Percentiles rank a stretch among this genome's conserved stretches.
Conservation (phyloP, 1,140 invertebrate genomes). For the Asobara japonica region DNA sequence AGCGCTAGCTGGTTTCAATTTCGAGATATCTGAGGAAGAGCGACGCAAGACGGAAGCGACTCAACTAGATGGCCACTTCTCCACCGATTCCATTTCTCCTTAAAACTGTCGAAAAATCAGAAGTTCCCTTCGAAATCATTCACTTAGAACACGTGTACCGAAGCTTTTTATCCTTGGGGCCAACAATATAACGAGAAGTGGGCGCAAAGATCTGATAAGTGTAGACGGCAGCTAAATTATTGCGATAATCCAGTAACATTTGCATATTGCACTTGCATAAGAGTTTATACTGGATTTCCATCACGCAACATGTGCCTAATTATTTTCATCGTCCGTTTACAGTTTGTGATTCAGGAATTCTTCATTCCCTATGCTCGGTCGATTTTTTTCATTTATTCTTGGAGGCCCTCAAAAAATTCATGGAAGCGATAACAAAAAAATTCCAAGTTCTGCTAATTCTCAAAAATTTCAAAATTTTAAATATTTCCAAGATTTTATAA, state of each 20-base stretch:
- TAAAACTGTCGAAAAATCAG: too few relatives aligned
- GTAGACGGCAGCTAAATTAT: slow-evolving; percentile 31
- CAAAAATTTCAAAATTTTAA: too few relatives aligned
- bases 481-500: too few relatives aligned
- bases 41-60: too few relatives aligned
- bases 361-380: not conserved
- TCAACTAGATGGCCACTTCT: too few relatives aligned
- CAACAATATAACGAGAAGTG: not conserved
- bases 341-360: not conserved
- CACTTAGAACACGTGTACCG: not conserved
- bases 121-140: too few relatives aligned
- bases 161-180: not conserved
- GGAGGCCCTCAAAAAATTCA: too few relatives aligned
- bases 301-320: slow-evolving; percentile 56
- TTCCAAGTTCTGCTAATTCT: too few relatives aligned
- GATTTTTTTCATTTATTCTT: not conserved
- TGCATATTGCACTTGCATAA: slow-evolving; percentile 36
- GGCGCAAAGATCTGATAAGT: slow-evolving; percentile 24
- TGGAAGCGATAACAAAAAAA: too few relatives aligned
- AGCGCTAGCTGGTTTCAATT: too few relatives aligned
- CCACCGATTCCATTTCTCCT: too few relatives aligned
- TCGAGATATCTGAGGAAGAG: too few relatives aligned
- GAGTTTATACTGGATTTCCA: slow-evolving; percentile 15
- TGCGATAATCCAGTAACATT: slow-evolving; percentile 38
- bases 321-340: slow-evolving; percentile 47